These are phyloP conservation scores for Malthinus seriepunctatus DNA, from an alignment of 2,888 invertebrate genomes.

Conservation along the genomic window DNA sequence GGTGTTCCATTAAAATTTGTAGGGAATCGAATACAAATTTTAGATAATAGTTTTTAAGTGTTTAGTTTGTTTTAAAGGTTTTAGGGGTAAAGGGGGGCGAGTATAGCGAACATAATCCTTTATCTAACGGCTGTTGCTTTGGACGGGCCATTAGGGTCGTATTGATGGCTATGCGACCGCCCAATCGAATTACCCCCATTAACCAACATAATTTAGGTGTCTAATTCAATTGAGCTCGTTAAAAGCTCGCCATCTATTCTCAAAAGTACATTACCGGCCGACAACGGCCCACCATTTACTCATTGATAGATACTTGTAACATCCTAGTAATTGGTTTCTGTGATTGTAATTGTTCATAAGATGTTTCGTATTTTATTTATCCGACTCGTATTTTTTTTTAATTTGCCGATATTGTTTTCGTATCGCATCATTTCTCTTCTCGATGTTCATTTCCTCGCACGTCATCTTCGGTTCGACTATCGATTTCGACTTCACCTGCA, in stretches of 20 bases:
- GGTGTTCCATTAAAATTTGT: too few relatives aligned
- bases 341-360: slow-evolving; percentile 18
- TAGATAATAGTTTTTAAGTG: background rate
- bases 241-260: slow-evolving; percentile 46
- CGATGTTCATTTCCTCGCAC: slow-evolving; percentile 31
- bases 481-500: slow-evolving; percentile 36
- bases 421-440: slow-evolving; percentile 25
- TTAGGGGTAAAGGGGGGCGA: background rate
- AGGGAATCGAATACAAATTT: too few relatives aligned
- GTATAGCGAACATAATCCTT: slow-evolving; percentile 23
- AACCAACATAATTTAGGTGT: slow-evolving; percentile 50
- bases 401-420: background rate
- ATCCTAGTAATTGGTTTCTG: slow-evolving; percentile 24
- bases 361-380: background rate
- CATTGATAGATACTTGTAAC: slow-evolving; percentile 25
- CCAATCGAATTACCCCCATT: slow-evolving; percentile 49
- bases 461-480: slow-evolving; percentile 29
- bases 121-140: slow-evolving; percentile 30
- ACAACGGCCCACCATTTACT: slow-evolving; percentile 33
- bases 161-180: slow-evolving; percentile 45
- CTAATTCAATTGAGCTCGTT: slow-evolving; percentile 50
- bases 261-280: slow-evolving; percentile 45
- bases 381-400: background rate
- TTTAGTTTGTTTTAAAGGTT: background rate
- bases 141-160: slow-evolving; percentile 36